Percentiles rank a stretch among this genome's conserved stretches.
Evolutionary conservation across 2,113 vertebrate genomes (phyloP).

Genomic region (Noturus placidus): DNA sequence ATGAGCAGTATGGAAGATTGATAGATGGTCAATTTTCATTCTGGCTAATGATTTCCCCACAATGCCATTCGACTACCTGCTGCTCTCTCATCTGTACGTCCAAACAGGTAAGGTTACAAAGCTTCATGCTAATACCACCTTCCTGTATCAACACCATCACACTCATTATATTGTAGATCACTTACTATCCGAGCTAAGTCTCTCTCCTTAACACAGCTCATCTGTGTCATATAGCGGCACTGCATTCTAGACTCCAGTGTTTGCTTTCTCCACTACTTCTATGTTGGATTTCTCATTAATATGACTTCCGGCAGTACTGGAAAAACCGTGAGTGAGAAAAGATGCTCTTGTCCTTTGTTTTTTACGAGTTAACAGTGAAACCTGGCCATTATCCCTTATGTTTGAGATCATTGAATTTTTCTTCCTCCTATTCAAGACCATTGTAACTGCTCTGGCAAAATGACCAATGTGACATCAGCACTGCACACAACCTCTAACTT

Average conservation of each 20-base stretch:
- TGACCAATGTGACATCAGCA: neutral
- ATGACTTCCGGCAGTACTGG: neutral
- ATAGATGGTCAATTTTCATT: neutral
- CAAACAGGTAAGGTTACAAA: neutral
- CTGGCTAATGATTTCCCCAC: neutral
- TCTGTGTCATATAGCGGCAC: neutral
- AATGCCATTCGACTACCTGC: neutral
- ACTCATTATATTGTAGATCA: neutral
- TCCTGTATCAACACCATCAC: neutral
- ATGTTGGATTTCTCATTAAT: neutral
- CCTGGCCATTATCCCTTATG: neutral
- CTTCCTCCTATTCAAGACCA: neutral
- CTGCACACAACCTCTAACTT: neutral
- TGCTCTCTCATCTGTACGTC: neutral
- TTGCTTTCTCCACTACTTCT: neutral
- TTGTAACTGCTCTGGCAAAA: neutral
- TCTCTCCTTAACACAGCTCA: neutral
- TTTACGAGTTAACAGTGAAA: neutral
- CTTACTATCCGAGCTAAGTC: neutral
- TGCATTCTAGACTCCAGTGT: neutral
- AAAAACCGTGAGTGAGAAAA: neutral
- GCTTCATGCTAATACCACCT: neutral
- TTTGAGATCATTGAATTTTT: neutral
- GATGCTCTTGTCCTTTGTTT: neutral
- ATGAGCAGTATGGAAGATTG: no score